Evolutionary conservation across 2,888 invertebrate genomes (phyloP), one percentile per base, ranked within the genome.

Genomic region (Onthophagus sagittarius): DNA sequence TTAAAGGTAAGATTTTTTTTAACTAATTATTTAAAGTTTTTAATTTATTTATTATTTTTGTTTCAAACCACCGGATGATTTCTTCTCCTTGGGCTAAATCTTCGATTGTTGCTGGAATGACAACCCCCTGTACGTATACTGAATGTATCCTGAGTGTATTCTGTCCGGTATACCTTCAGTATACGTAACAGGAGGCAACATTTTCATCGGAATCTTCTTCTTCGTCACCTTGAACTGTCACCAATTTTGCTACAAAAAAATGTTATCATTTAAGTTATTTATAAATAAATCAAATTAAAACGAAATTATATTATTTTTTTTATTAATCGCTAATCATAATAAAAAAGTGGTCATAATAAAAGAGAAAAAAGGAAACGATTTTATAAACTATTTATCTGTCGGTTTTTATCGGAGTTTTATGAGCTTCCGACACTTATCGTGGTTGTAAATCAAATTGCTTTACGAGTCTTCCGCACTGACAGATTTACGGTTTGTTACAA

Each of bases 131-230:
- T 93, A 96, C 96, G 96, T 97, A 97, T 96, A 97, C 96, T 96
- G 96, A 96, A 96, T 96, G 96, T 97, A 96, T 96, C 96, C 96
- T 96, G 96, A 96, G 96, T 95, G 95, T 93, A 89, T 91, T 90
- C 88, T 94, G 93, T 96, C 96, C 96, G 96, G 96, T 96, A 96
- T 97, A 97, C 96, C 96, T 96, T 96, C 95, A 95, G 96, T 96
- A 97, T 97, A 97, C 96, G 96, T 97, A 96, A 96, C 96, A 96
- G 95, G 96, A 95, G 95, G 94, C 92, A 91, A 92, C 94, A 95
- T 84, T 84, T 67, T 67, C 67, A 32, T 7, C 67, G 7, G 67
- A 32, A 9, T 3, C 67, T 7, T 67, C 67, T 31, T 67, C 23
- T 15, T 23, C n/a, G n/a, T n/a, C 23, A 23, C 23, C 23, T 23